A percentile compares a stretch with the other conserved stretches of the same genome.
Evolutionary conservation across 2,888 invertebrate genomes (phyloP).

Genomic region (Cataglyphis albicans): DNA sequence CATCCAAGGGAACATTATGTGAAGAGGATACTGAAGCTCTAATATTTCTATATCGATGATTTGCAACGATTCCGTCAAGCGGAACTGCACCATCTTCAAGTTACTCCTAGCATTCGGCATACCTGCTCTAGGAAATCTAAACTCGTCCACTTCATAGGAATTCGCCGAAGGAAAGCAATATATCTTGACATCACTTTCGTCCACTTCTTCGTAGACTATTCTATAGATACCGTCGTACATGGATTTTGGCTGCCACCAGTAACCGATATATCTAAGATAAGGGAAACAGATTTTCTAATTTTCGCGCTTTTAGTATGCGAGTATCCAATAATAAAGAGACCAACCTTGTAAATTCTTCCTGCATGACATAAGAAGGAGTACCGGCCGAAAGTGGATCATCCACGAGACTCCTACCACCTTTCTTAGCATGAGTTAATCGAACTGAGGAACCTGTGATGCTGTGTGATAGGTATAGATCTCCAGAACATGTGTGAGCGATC

Average conservation of each 20-base stretch:
- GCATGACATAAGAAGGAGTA: slow-evolving; percentile 99
- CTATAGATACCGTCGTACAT: slow-evolving; percentile 91
- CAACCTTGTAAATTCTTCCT: slow-evolving; percentile 94
- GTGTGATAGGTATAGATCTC: slow-evolving; percentile 96
- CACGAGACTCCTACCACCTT: slow-evolving; percentile 89
- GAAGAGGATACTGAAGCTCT: slow-evolving; percentile 92
- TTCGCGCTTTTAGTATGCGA: not conserved
- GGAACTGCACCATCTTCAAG: slow-evolving; percentile 94
- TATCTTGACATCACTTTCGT: slow-evolving; percentile 96
- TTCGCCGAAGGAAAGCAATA: slow-evolving; percentile 94
- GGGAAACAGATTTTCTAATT: not conserved
- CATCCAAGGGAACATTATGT: slow-evolving; percentile 95
- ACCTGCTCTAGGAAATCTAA: slow-evolving; percentile 95
- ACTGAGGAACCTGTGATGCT: slow-evolving; percentile 90
- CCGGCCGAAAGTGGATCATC: slow-evolving; percentile 96
- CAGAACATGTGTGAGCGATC: slow-evolving; percentile 95
- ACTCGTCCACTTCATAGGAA: slow-evolving; percentile 94
- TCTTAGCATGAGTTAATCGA: slow-evolving; percentile 90
- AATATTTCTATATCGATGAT: slow-evolving; percentile 92
- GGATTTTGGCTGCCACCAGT: slow-evolving; percentile 98
- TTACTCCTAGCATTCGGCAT: slow-evolving; percentile 96
- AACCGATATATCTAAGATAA: slow-evolving; percentile 92
- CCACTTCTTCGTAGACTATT: slow-evolving; percentile 95
- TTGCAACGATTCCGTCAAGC: slow-evolving; percentile 89
- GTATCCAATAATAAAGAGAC: not conserved